Percentiles rank a stretch among this genome's conserved stretches.
Evolutionary conservation across 2,797 vertebrate species (phyloP).

Genomic region (Neomorphus geoffroyi): DNA sequence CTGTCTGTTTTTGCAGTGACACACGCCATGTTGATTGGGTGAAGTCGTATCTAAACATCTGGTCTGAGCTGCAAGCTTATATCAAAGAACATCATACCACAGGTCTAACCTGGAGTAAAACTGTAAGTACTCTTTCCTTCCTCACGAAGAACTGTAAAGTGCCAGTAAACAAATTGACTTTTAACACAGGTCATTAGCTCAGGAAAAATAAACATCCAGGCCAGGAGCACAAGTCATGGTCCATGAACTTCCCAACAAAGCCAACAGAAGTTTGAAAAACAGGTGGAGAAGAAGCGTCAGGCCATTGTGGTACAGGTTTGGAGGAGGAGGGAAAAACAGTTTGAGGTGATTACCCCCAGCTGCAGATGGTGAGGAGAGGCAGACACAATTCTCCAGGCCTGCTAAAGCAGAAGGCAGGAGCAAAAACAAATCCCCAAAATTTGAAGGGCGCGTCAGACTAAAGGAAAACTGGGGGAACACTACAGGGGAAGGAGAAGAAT

Average conservation of each 20-base stretch:
- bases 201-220: neutral
- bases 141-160: neutral
- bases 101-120: slow-evolving; percentile 92
- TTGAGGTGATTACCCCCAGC: neutral
- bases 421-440: neutral
- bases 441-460: neutral
- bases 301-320: neutral
- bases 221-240: neutral
- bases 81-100: slow-evolving; percentile 94
- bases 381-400: neutral
- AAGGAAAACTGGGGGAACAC: neutral
- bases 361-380: neutral
- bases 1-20: slow-evolving; percentile 79
- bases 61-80: slow-evolving; percentile 92
- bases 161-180: neutral
- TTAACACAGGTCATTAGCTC: neutral
- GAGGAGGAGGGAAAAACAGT: neutral
- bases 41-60: slow-evolving; percentile 92
- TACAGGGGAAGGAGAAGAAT: neutral
- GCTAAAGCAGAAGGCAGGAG: neutral
- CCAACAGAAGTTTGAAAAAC: neutral
- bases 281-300: neutral
- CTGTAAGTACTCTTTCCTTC: slow-evolving; percentile 79
- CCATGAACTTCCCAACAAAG: neutral
- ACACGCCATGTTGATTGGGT: slow-evolving; percentile 94